phyloP scores from a whole-genome alignment of 2,113 vertebrate genomes.

The Phoenicopterus ruber region DNA sequence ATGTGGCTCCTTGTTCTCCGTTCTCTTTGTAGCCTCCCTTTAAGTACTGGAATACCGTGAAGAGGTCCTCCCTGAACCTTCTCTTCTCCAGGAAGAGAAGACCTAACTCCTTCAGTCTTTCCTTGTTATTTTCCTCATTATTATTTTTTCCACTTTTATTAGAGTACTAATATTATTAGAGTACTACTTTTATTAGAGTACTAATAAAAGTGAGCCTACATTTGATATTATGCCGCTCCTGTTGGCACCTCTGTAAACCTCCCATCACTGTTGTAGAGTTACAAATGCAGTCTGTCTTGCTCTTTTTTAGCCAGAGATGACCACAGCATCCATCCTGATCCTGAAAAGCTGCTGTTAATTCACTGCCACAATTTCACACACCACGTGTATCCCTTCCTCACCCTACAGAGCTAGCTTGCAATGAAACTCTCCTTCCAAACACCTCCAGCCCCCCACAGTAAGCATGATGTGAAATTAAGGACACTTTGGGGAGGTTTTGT shows the following conservation, averaged over 20 bases:
- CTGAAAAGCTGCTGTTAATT: neutral
- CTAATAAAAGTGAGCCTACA: neutral
- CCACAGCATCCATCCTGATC: neutral
- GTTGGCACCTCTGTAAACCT: neutral
- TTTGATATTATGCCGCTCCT: neutral
- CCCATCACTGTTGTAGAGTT: accelerated
- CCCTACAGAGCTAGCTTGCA: neutral
- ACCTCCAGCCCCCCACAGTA: neutral
- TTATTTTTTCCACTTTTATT: neutral
- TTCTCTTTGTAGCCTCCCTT: neutral
- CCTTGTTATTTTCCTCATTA: neutral
- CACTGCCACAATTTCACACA: neutral
- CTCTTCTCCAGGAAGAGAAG: neutral
- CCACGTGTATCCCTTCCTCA: neutral
- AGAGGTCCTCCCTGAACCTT: neutral
- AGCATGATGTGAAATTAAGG: neutral
- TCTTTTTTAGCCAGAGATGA: neutral
- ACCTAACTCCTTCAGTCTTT: neutral
- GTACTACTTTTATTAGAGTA: neutral
- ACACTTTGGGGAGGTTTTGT: neutral
- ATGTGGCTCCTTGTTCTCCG: neutral
- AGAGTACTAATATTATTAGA: neutral
- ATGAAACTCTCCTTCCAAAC: neutral
- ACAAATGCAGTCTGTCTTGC: neutral
- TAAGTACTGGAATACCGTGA: neutral